Evolutionary conservation across 2,888 invertebrate genomes (phyloP), one percentile per base, ranked within the genome.

Genomic region (Agriopis aurantiaria): DNA sequence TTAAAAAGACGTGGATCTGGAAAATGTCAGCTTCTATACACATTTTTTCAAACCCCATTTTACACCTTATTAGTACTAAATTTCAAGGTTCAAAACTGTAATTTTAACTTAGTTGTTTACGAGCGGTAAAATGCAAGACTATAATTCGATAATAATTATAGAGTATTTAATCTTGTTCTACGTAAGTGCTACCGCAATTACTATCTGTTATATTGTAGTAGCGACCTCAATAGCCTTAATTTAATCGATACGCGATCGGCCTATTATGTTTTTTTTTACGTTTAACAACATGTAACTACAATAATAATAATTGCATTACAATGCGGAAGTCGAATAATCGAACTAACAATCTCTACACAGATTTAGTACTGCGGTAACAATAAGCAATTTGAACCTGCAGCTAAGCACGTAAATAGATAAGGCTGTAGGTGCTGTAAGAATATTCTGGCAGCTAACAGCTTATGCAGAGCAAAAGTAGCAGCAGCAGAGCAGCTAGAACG

Each of bases 271-370:
- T 76, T 58, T n/a, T n/a, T 73, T 74, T 69, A 73, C 69, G 70
- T 69, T 65, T 74, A 75, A 75, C 73, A 75, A 75, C 73, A 59
- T 51, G 55, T 56, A 65, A 68, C 60, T 67, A 64, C 43, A 56
- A 60, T 73, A 73, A 77, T 75, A 56, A 60, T 73, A 73, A 77
- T 75, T 75, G 74, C 71, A 72, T 69, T 64, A 73, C 72, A 72
- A 67, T 71, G 74, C 74, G 75, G 77, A 75, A 73, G 74, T 74
- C 66, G 65, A 72, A 74, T 74, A 73, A 74, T 57, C 65, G 56
- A 52, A 66, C 67, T 59, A 72, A 72, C 73, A 69, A 69, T 65
- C 66, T 65, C 12, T 69, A 41, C 43, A 45, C 52, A 64, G 69
- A 69, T 65, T 61, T 56, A 33, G 46, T 56, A 57, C 61, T 33